Evolutionary conservation across 2,888 invertebrate genomes (phyloP).

Genomic region (Sericinus montela): DNA sequence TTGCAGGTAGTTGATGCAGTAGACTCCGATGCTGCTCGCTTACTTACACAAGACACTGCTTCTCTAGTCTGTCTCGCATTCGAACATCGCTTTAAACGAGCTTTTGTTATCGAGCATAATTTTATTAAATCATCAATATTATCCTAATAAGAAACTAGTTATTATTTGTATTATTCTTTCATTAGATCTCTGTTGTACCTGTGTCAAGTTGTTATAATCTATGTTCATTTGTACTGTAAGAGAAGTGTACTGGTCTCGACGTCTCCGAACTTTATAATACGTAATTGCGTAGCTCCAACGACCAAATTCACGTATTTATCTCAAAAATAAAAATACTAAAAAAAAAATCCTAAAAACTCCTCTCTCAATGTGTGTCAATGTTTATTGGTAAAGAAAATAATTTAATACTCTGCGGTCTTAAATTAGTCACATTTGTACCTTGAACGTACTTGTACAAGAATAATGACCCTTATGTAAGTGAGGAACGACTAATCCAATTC

Average conservation of each 20-base stretch:
- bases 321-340: slow-evolving; percentile 28
- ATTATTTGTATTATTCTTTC: slow-evolving; percentile 75
- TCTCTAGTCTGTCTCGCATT: slow-evolving; percentile 76
- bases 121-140: slow-evolving; percentile 56
- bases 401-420: slow-evolving; percentile 74
- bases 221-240: slow-evolving; percentile 68
- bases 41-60: slow-evolving; percentile 62
- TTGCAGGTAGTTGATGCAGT: slow-evolving; percentile 75
- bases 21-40: slow-evolving; percentile 68
- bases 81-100: slow-evolving; percentile 62
- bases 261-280: slow-evolving; percentile 54
- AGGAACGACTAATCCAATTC: slow-evolving; percentile 75
- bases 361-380: slow-evolving; percentile 57
- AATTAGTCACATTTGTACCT: slow-evolving; percentile 78
- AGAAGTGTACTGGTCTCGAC: slow-evolving; percentile 58
- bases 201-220: slow-evolving; percentile 71
- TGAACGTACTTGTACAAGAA: slow-evolving; percentile 68
- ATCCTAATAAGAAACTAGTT: slow-evolving; percentile 73
- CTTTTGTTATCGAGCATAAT: slow-evolving; percentile 74
- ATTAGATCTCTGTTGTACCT: slow-evolving; percentile 80
- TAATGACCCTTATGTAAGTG: slow-evolving; percentile 69
- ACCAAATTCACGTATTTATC: slow-evolving; percentile 62
- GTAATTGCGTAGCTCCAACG: slow-evolving; percentile 61
- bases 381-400: slow-evolving; percentile 43
- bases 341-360: slow-evolving; percentile 29